Percentiles rank a stretch among this genome's conserved stretches.
Evolutionary conservation across 2,113 vertebrate species (phyloP).

Genomic region (Phalacrocorax brasilianus): DNA sequence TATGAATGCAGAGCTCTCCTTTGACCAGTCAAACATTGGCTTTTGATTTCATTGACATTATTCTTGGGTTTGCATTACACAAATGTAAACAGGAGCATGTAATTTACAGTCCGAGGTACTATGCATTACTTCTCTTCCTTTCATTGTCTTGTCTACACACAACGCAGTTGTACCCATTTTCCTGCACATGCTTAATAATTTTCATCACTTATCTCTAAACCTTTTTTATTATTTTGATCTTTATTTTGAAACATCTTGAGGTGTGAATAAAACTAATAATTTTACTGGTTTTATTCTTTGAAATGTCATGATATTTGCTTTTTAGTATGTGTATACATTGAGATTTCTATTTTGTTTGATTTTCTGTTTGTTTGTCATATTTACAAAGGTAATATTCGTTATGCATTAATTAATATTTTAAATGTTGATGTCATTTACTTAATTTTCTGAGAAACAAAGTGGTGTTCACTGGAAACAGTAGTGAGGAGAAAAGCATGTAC

Average conservation of each 20-base stretch:
- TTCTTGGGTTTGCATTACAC: neutral
- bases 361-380: neutral
- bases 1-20: neutral
- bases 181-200: neutral
- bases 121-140: neutral
- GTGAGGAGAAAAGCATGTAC: fast-evolving
- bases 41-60: neutral
- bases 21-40: neutral
- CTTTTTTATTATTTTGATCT: neutral
- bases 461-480: neutral
- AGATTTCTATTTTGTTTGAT: neutral
- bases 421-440: neutral
- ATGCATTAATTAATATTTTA: neutral
- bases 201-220: neutral
- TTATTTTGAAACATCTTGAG: neutral
- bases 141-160: neutral
- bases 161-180: neutral
- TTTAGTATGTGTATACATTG: fast-evolving
- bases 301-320: neutral
- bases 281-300: neutral
- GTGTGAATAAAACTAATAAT: neutral
- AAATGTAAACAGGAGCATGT: neutral
- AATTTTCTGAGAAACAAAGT: neutral
- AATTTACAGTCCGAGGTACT: neutral
- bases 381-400: neutral